Evolutionary conservation across 2,888 invertebrate genomes (phyloP).

Genomic region (Poecilobothrus nobilitatus): DNA sequence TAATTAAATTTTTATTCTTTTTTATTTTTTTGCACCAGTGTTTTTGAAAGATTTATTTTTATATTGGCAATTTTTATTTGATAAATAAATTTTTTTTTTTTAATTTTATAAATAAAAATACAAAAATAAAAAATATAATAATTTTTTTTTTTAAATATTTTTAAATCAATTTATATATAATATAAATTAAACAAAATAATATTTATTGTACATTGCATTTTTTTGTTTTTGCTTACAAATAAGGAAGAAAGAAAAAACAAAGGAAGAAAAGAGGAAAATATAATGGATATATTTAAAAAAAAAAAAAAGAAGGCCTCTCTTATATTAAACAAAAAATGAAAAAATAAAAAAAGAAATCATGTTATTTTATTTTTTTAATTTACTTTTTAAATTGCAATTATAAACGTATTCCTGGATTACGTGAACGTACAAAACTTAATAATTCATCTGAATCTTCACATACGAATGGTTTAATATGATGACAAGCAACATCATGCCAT

Average conservation of each 20-base stretch:
- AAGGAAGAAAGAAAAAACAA: neutral
- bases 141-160: neutral
- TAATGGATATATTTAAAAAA: neutral
- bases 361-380: too few species aligned
- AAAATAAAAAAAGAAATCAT: too few species aligned
- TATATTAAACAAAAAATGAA: neutral
- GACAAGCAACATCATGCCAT: conserved; percentile 82
- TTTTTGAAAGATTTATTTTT: neutral
- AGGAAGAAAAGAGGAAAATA: neutral
- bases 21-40: neutral
- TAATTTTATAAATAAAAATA: neutral
- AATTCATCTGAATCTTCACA: conserved; percentile 88
- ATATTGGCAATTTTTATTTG: neutral
- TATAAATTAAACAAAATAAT: neutral
- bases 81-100: conserved; percentile 6
- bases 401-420: conserved; percentile 76
- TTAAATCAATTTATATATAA: conserved; percentile 1
- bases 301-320: neutral
- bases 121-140: neutral
- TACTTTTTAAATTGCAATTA: conserved; percentile 40
- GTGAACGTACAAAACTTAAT: conserved; percentile 80
- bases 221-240: neutral
- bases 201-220: neutral
- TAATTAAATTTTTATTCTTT: neutral
- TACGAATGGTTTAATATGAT: conserved; percentile 78